Conservation (phyloP, 2,797 vertebrate genomes). For the Dicrostonyx torquatus region DNA sequence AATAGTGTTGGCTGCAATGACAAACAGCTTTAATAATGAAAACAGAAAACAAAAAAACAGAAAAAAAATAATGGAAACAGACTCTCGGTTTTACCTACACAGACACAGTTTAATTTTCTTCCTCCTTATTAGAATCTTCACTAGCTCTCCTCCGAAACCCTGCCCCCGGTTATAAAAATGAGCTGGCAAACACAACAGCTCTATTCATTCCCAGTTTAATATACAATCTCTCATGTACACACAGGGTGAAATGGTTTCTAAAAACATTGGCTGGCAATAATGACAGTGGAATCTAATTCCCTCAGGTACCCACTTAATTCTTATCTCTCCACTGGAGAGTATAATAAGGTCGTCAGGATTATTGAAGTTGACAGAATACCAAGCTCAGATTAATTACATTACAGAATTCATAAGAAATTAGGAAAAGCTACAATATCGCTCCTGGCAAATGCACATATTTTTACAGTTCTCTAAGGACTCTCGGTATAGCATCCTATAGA, state of each 20-base stretch:
- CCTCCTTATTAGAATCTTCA: slow-evolving; percentile 73
- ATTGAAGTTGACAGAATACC: slow-evolving; percentile 63
- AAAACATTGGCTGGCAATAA: slow-evolving; percentile 62
- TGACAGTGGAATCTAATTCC: slow-evolving; percentile 65
- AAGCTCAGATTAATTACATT: slow-evolving; percentile 65
- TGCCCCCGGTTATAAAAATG: slow-evolving; percentile 62
- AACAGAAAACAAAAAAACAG: no score
- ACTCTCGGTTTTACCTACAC: slow-evolving; percentile 73
- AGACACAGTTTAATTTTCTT: slow-evolving; percentile 76
- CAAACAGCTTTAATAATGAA: slow-evolving; percentile 79
- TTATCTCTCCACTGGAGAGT: slow-evolving; percentile 69
- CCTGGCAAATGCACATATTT: slow-evolving; percentile 58
- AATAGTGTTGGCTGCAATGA: slow-evolving; percentile 47
- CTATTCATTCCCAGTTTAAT: slow-evolving; percentile 71
- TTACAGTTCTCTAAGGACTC: slow-evolving; percentile 58
- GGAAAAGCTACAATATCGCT: slow-evolving; percentile 50
- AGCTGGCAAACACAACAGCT: slow-evolving; percentile 63
- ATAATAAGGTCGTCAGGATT: slow-evolving; percentile 62
- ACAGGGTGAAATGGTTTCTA: slow-evolving; percentile 51
- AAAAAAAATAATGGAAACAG: slow-evolving; percentile 80
- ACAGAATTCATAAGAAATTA: slow-evolving; percentile 72
- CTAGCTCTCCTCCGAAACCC: slow-evolving; percentile 16
- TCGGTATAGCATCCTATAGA: slow-evolving; percentile 27
- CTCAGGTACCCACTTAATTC: slow-evolving; percentile 62
- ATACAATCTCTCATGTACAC: slow-evolving; percentile 66